Evolutionary conservation across 1,140 invertebrate species (phyloP).

Genomic region (Rhopalosiphum padi): DNA sequence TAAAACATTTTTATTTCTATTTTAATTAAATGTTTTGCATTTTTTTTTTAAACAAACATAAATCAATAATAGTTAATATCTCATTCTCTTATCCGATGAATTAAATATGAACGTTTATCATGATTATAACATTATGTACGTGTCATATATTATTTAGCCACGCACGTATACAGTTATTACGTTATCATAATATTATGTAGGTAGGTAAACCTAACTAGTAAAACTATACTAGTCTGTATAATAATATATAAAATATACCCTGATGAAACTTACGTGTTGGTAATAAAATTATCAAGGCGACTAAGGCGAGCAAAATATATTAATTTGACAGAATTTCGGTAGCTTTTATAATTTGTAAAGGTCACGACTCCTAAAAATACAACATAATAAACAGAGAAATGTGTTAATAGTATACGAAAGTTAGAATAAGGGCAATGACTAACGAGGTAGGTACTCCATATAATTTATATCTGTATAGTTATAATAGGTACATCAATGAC

Average conservation of each 20-base stretch:
- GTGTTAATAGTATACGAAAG: background rate
- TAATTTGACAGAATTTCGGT: background rate
- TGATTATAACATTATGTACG: background rate
- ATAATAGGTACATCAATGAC: background rate
- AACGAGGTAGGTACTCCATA: background rate
- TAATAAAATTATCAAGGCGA: background rate
- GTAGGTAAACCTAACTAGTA: background rate
- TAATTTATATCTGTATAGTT: background rate
- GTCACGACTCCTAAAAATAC: background rate
- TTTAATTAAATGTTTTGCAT: background rate
- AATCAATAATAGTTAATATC: background rate
- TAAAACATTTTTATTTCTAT: background rate
- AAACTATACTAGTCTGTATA: background rate
- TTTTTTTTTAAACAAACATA: background rate
- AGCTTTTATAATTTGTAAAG: conserved; percentile 22
- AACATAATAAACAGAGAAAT: background rate
- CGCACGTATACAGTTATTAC: background rate
- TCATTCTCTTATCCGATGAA: background rate
- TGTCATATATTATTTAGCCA: too few species aligned
- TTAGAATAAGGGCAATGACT: background rate
- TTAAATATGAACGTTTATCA: conserved; percentile 3
- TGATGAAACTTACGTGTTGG: background rate
- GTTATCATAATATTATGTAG: background rate
- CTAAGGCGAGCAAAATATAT: background rate
- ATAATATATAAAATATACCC: background rate